Base-by-base conservation (phyloP, 2,113 vertebrate genomes). In the Syrmaticus mikado region DNA sequence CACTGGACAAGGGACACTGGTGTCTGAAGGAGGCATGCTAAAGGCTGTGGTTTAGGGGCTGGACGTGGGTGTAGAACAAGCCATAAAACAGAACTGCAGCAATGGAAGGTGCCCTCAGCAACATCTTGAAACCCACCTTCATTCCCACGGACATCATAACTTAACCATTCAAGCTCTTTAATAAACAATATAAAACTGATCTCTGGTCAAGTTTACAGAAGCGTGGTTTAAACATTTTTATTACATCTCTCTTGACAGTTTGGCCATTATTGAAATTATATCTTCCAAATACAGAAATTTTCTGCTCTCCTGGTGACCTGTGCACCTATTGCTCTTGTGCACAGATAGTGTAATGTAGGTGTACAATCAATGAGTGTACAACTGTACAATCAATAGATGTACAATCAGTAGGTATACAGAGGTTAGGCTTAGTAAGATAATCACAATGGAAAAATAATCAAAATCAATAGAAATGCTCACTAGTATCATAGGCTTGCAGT, bases 281-380 rank as follows among this genome's bases (percentile, higher is more conserved):
- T 64, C 46, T 67, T 85, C 28, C 27, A 38, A 64, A 53, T 1
- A 10, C 36, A 30, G 21, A 6, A 0, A 0, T 40, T 11, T 87
- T 80, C 61, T 82, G 19, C 61, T 71, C 1, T 62, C 43, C 10
- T 64, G 8, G 27, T 22, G 32, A 5, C 14, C 1, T 30, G 40
- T 38, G 55, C 13, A 5, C 24, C 58, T n/a, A 21, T 13, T 61
- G 21, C 28, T 48, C 24, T 87, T 46, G 2, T 18, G 20, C 14
- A 18, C 18, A 25, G 32, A 40, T 8, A 55, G 3, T 0, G 1
- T 24, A 52, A 28, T 7, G 32, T 18, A 66, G n/a, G 50, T 41
- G 41, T 43, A 43, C 41, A 43, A 43, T 43, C 41, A 43, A 16
- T 43, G 41, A 15, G 41, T 43, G 15, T 43, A 43, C 41, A 43